phyloP scores from a whole-genome alignment of 2,113 vertebrate species.

The Cavia aperea region DNA sequence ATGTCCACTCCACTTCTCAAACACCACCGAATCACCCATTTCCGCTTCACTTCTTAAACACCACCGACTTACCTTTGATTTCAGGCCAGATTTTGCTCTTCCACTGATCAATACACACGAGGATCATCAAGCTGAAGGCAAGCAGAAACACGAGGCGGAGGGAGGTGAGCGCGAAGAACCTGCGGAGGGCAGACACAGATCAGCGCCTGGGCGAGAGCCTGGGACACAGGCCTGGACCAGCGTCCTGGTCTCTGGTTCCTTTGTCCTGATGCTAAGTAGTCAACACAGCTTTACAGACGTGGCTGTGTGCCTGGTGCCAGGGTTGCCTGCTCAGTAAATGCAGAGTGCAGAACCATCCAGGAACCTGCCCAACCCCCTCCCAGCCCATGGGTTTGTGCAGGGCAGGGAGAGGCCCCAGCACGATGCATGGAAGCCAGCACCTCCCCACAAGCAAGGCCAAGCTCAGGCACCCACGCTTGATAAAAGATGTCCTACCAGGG shows the following conservation, averaged over 20 bases:
- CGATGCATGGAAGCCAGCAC: background rate
- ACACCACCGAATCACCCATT: slow-evolving; percentile 73
- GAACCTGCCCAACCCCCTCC: background rate
- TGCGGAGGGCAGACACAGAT: slow-evolving; percentile 54
- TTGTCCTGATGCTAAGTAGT: background rate
- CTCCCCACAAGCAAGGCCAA: background rate
- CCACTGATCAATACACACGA: slow-evolving; percentile 90
- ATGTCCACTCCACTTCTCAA: slow-evolving; percentile 16
- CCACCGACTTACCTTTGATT: slow-evolving; percentile 81
- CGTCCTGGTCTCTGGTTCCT: background rate
- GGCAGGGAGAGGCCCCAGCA: background rate
- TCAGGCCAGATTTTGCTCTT: slow-evolving; percentile 90
- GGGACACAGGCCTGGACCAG: background rate
- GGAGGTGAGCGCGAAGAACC: slow-evolving; percentile 93
- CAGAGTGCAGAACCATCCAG: background rate
- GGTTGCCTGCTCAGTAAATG: slow-evolving; percentile 10
- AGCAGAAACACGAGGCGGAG: slow-evolving; percentile 88
- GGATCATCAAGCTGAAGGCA: slow-evolving; percentile 79
- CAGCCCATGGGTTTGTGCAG: background rate
- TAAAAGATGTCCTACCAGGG: too few species aligned
- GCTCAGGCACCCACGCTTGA: background rate
- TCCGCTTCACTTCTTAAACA: background rate
- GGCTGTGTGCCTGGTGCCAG: background rate
- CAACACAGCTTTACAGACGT: background rate
- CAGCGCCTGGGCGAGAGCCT: background rate